Evolutionary conservation across 23 tunicate species (phyloP), one percentile per base, ranked within the genome.

Genomic region (Botrylloides violaceus): DNA sequence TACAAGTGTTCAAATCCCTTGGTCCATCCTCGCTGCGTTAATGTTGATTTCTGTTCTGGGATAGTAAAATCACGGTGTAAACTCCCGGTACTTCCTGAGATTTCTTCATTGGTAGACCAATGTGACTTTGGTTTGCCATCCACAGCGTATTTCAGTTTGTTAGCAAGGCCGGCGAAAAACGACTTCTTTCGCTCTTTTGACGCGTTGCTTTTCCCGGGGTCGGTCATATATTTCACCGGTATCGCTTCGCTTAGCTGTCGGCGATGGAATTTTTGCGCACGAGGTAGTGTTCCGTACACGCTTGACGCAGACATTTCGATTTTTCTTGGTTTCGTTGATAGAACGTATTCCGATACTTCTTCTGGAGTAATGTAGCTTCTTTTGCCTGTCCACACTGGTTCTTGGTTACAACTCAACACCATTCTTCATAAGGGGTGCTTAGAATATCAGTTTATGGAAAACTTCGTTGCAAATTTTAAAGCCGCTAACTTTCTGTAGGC

Each of bases 191-290:
- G 24, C 37, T 39, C 58, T 68, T 68, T 68, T 55, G 47, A 31
- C 15, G 29, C 30, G 1, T 22, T 1, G 26, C 0, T 18, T 0
- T 60, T 28, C 21, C 28, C 56, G 32, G 74, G 58, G 26, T 35
- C 58, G 29, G 74, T 68, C 49, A 32, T 27, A 43, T 68, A 68
- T 68, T 68, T 68, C 30, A 43, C 57, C 32, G 74, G 74, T 18
- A 68, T 36, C 35, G 74, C 74, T 36, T 68, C 74, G 74, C 74
- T 68, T 56, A 68, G 35, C 30, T 43, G 58, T 31, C 74, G 74
- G 12, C 57, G 74, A 26, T 43, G 56, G 12, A 22, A 36, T 68
- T 68, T 68, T 43, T 55, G 74, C 58, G 28, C 37, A 9, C 74
- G 74, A 2, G 74, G 74, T 43, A 68, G 28, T 4, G 74, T 68